Base-by-base conservation (phyloP, 2,113 vertebrate genomes). In the Salvelinus alpinus region DNA sequence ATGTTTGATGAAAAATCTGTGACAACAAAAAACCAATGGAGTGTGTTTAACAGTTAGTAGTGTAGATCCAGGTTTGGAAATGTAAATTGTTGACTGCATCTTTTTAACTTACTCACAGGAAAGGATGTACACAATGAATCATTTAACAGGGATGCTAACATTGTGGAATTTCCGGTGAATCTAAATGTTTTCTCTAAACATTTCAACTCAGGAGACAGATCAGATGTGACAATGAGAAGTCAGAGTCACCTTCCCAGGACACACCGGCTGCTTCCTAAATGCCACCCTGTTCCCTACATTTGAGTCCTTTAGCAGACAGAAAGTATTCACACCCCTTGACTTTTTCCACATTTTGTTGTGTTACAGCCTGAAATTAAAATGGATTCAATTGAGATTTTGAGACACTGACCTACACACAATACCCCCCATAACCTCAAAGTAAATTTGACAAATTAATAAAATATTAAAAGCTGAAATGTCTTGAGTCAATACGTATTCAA, bases 1-100 rank as follows among this genome's bases (percentile, higher is more conserved):
- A 90, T 87, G 86, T 90, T 88, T 88, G 86, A 91, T 88, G 83
- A 88, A 90, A 92, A 80, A 77, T 85, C 83, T 87, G 78, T 80
- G 86, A 90, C 90, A 86, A 87, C 80, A 84, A 87, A 89, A 92
- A 89, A 70, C 78, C 89, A 90, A 78, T 79, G 82, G 87, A 89
- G 86, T 88, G 86, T 82, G 77, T 84, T 91, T 87, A 84, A 90
- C 85, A 89, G 91, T 92, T 89, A 89, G 80, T 73, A 70, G 80
- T 79, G 72, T 78, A 22, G 79, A 80, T 85, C 34, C 77, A 25
- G 78, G 16, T 18, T 54, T 44, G 38, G 51, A 66, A 69, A 85
- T 85, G 84, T 79, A 88, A 88, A 88, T 90, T 81, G 75, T 78
- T 79, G 69, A 75, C 78, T n/a, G 75, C 76, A 68, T 77, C 82